phyloP scores from a whole-genome alignment of 2,797 vertebrate species.

The Peromyscus eremicus region DNA sequence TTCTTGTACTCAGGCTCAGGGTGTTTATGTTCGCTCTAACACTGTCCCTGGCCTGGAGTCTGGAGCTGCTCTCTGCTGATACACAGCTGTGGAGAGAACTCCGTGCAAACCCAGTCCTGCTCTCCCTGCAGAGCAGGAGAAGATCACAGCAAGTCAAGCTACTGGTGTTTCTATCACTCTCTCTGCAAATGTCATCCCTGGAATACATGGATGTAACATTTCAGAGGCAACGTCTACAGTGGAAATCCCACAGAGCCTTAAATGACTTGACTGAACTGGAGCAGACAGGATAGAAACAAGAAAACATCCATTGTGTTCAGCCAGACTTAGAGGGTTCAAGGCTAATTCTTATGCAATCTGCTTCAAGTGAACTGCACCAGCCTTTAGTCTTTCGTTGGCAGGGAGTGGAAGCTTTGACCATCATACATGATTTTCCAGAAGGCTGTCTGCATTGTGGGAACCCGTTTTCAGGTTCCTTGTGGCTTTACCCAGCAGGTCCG shows the following conservation, averaged over 20 bases:
- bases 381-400: background rate
- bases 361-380: background rate
- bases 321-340: background rate
- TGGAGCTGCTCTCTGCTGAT: background rate
- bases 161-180: background rate
- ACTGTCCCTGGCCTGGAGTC: background rate
- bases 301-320: background rate
- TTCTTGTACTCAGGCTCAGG: background rate
- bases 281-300: background rate
- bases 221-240: background rate
- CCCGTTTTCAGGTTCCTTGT: too few species aligned
- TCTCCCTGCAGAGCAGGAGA: background rate
- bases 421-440: background rate
- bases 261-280: background rate
- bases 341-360: background rate
- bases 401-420: background rate
- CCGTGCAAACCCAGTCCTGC: background rate
- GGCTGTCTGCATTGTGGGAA: too few species aligned
- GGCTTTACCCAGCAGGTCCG: too few species aligned
- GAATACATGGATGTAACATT: background rate
- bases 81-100: background rate
- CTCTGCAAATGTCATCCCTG: constrained; percentile 24
- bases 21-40: background rate
- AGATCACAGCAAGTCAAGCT: background rate
- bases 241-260: background rate